These are phyloP conservation scores for Ylistrum balloti DNA, from an alignment of 1,140 invertebrate genomes.

Conservation along the genomic window DNA sequence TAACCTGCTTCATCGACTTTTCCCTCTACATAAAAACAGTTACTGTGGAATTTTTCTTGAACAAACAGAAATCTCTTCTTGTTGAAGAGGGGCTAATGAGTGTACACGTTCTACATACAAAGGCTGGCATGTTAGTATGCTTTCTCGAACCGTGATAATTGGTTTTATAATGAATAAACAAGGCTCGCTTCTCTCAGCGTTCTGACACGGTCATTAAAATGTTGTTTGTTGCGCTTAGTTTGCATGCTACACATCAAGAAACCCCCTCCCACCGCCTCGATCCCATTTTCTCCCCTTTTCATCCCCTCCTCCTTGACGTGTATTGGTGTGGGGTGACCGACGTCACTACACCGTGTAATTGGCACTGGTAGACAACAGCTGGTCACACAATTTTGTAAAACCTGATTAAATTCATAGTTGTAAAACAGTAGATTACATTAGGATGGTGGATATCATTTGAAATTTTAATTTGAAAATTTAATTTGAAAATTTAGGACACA, in stretches of 20 bases:
- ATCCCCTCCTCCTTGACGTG: background rate
- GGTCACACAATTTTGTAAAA: background rate
- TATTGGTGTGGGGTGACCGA: background rate
- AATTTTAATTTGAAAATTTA: too few relatives aligned
- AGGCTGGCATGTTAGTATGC: background rate
- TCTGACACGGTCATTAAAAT: conserved; percentile 32
- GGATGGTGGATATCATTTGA: too few relatives aligned
- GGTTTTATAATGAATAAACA: conserved; percentile 31
- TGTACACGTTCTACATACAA: background rate
- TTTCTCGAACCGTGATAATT: background rate
- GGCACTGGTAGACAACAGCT: background rate
- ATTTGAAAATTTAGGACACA: too few relatives aligned
- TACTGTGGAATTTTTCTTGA: background rate
- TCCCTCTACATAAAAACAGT: background rate
- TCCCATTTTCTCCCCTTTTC: background rate
- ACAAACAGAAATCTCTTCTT: background rate
- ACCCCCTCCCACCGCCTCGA: background rate
- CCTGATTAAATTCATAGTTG: background rate
- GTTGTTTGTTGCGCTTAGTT: background rate
- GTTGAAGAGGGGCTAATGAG: background rate
- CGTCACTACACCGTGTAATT: conserved; percentile 24
- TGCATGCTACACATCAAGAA: background rate
- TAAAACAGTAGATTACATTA: too few relatives aligned
- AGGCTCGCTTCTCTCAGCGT: background rate
- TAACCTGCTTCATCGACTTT: too few relatives aligned